Percentiles rank a stretch among this genome's conserved stretches.
Conservation (phyloP, 2,113 vertebrate species). For the Prinia subflava region DNA sequence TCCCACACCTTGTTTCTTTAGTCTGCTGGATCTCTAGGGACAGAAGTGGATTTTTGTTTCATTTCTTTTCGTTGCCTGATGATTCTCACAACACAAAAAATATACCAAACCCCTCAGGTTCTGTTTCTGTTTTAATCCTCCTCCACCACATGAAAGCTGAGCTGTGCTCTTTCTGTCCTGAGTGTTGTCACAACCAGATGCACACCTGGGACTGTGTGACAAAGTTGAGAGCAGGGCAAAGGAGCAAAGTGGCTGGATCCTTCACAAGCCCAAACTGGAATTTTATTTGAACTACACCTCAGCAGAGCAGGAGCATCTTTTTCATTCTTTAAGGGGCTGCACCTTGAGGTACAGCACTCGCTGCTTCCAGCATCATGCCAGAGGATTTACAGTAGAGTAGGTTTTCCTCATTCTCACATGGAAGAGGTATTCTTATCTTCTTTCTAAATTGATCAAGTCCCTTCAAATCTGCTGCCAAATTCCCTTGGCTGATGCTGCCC, state of each 20-base stretch:
- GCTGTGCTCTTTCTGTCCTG: background rate
- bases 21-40: background rate
- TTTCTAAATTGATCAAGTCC: background rate
- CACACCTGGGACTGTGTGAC: background rate
- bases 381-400: background rate
- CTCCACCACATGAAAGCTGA: background rate
- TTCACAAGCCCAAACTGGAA: background rate
- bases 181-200: background rate
- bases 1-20: background rate
- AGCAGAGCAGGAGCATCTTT: background rate
- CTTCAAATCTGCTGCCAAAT: background rate
- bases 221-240: background rate
- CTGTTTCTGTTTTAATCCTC: background rate
- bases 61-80: background rate
- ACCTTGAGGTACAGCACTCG: background rate
- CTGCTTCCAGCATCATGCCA: background rate
- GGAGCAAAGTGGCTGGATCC: background rate
- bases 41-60: background rate
- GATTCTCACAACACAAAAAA: background rate
- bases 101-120: background rate
- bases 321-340: background rate
- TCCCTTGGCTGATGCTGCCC: background rate
- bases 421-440: background rate
- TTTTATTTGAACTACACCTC: background rate
- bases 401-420: background rate